phyloP scores from a whole-genome alignment of 2,888 invertebrate species.

The Tenthredo distinguenda region DNA sequence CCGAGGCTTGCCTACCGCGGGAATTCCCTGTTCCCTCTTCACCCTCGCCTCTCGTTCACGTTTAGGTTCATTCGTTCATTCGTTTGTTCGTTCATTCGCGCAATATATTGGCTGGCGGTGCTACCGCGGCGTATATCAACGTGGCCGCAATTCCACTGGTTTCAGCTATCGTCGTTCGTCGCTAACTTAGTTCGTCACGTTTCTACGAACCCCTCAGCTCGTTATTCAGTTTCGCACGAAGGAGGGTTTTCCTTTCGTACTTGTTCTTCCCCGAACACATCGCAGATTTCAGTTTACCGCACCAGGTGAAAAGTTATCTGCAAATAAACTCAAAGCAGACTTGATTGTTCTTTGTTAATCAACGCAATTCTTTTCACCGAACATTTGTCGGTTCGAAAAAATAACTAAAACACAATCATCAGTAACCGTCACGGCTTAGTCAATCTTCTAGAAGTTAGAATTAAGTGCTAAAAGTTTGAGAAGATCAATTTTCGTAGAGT shows the following conservation, averaged over 20 bases:
- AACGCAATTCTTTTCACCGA: neutral
- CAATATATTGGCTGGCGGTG: constrained; percentile 49
- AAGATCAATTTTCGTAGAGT: neutral
- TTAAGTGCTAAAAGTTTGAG: neutral
- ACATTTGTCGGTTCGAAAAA: neutral
- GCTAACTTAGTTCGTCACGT: constrained; percentile 49
- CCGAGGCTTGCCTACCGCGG: constrained; percentile 34
- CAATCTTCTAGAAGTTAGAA: no score
- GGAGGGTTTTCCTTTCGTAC: neutral
- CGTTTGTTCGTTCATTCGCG: constrained; percentile 25
- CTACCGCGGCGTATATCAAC: constrained; percentile 47
- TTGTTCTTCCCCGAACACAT: neutral
- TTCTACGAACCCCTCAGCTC: constrained; percentile 36
- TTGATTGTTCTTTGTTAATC: constrained; percentile 27
- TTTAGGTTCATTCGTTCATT: constrained; percentile 30
- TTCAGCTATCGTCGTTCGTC: constrained; percentile 44
- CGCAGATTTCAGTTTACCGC: neutral
- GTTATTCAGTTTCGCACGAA: constrained; percentile 34
- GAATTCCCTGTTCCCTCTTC: constrained; percentile 15
- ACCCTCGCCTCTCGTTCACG: constrained; percentile 9
- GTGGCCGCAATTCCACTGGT: constrained; percentile 45
- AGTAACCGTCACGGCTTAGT: no score
- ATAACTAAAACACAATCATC: neutral
- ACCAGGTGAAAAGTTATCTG: constrained; percentile 10
- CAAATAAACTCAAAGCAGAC: neutral